These are phyloP conservation scores for Channallabes apus DNA, from an alignment of 2,797 vertebrate species.

Conservation along the genomic window DNA sequence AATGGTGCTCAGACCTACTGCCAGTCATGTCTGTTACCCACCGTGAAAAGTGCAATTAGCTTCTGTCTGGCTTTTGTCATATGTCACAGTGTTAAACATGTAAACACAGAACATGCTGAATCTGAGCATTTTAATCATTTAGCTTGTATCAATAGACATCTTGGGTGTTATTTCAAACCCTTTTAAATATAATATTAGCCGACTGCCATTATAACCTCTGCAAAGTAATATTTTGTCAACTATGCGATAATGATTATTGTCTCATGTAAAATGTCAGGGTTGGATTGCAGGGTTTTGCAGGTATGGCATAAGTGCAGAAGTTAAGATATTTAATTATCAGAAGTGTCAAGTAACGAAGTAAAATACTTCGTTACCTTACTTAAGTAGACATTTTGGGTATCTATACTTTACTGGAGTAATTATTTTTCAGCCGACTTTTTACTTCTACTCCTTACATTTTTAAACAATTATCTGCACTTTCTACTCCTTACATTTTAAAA, in stretches of 20 bases:
- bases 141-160: slow-evolving; percentile 1
- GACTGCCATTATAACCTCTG: not conserved
- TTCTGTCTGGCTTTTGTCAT: slow-evolving; percentile 4
- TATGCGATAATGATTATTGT: not conserved
- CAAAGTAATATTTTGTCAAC: not conserved
- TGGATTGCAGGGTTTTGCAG: too few species aligned
- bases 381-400: too few species aligned
- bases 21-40: slow-evolving; percentile 25
- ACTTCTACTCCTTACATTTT: too few species aligned
- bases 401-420: too few species aligned
- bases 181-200: not conserved
- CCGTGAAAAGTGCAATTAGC: slow-evolving; percentile 30
- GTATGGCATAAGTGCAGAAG: too few species aligned
- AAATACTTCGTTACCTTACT: too few species aligned
- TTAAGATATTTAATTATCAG: too few species aligned
- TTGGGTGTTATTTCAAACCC: not conserved
- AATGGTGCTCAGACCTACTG: slow-evolving; percentile 36
- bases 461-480: too few species aligned
- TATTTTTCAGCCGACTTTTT: too few species aligned
- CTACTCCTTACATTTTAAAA: too few species aligned
- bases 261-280: not conserved
- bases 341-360: too few species aligned
- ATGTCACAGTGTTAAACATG: slow-evolving; percentile 16
- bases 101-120: slow-evolving; percentile 12
- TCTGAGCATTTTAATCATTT: slow-evolving; percentile 2